These are phyloP conservation scores for Delia radicum DNA, from an alignment of 1,140 invertebrate genomes.

Conservation along the genomic window DNA sequence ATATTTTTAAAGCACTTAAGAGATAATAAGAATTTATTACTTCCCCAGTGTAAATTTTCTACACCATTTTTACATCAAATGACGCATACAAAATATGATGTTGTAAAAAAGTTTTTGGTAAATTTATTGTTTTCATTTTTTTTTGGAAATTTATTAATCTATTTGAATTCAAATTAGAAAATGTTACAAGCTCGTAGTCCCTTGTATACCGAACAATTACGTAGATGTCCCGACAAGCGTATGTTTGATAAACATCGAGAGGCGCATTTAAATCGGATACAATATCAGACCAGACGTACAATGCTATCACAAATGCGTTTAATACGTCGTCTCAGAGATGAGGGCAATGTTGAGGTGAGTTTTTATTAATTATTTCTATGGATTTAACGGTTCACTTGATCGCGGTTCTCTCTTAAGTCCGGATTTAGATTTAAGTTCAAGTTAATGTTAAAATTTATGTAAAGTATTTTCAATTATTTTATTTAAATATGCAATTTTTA, in stretches of 20 bases:
- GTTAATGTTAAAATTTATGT: background rate
- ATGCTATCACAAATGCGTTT: conserved; percentile 42
- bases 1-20: conserved; percentile 40
- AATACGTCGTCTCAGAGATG: conserved; percentile 32
- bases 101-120: conserved; percentile 34
- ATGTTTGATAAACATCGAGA: conserved; percentile 28
- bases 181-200: conserved; percentile 49
- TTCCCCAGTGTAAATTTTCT: conserved; percentile 20
- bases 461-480: too few relatives aligned
- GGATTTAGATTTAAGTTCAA: background rate
- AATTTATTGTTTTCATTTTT: background rate
- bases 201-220: conserved; percentile 39
- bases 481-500: background rate
- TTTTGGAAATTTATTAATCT: background rate
- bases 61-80: conserved; percentile 27
- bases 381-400: too few relatives aligned
- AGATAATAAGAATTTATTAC: conserved; percentile 31
- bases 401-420: too few relatives aligned
- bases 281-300: conserved; percentile 47
- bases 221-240: conserved; percentile 30
- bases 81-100: conserved; percentile 39
- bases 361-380: background rate
- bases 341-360: conserved; percentile 25
- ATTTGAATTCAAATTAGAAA: conserved; percentile 33
- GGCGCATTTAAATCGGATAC: conserved; percentile 38